Percentiles rank a stretch among this genome's conserved stretches.
phyloP scores from a whole-genome alignment of 2,113 vertebrate species.

The Neoarius graeffei region DNA sequence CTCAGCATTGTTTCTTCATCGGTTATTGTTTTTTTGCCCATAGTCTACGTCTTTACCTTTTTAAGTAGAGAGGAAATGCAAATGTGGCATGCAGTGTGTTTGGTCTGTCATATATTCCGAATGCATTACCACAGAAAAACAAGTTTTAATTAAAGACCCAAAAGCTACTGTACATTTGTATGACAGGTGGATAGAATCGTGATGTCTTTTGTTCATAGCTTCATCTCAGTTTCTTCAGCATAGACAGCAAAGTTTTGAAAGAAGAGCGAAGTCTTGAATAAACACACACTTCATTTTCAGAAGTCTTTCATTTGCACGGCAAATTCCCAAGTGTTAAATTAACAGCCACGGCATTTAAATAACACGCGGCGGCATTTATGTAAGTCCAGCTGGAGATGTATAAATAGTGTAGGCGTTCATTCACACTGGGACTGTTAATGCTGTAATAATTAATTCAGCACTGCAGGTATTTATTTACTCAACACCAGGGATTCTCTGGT shows the following conservation, averaged over 20 bases:
- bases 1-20: neutral
- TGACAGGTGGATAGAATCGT: neutral
- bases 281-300: neutral
- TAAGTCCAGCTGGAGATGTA: constrained; percentile 3
- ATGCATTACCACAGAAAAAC: neutral
- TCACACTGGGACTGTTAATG: constrained; percentile 26
- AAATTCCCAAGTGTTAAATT: constrained; percentile 8
- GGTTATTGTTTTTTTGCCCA: neutral
- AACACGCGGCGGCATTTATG: neutral
- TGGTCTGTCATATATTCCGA: neutral
- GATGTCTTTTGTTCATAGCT: neutral
- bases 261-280: neutral
- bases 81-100: no score
- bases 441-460: constrained; percentile 20
- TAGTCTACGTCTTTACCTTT: neutral
- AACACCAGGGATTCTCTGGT: neutral
- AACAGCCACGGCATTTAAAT: neutral
- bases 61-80: neutral
- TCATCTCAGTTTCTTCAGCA: neutral
- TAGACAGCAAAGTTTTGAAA: neutral
- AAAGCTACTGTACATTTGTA: neutral
- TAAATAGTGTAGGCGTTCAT: constrained; percentile 20
- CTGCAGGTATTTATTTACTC: constrained; percentile 23
- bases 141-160: neutral
- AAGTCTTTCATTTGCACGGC: neutral